Evolutionary conservation across 2,888 invertebrate species (phyloP).

Genomic region (Synanthedon formicaeformis): DNA sequence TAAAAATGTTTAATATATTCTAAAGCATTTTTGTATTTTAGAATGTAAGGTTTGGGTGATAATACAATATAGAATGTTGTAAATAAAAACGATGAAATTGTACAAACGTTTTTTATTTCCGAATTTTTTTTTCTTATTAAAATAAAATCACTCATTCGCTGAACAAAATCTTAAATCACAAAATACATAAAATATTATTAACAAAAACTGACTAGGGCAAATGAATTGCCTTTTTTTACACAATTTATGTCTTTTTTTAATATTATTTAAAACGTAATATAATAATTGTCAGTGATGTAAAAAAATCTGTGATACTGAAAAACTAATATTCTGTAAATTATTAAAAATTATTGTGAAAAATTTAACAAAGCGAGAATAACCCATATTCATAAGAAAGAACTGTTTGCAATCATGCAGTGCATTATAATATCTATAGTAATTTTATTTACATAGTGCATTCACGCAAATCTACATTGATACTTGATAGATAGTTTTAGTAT

Average conservation of each 20-base stretch:
- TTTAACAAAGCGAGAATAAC: not conserved
- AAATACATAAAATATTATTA: not conserved
- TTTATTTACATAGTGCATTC: no score
- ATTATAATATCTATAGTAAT: not conserved
- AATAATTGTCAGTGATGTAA: no score
- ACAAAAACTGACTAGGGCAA: constrained; percentile 47
- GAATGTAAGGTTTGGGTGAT: not conserved
- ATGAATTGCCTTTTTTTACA: constrained; percentile 19
- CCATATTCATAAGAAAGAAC: not conserved
- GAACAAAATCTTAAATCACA: not conserved
- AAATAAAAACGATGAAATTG: not conserved
- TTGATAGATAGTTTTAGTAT: constrained; percentile 2
- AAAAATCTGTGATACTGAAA: no score
- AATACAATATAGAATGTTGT: not conserved
- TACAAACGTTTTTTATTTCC: constrained; percentile 43
- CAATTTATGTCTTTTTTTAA: not conserved
- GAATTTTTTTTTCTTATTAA: constrained; percentile 43
- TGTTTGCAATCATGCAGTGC: no score
- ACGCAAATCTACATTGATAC: no score
- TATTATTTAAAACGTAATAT: no score
- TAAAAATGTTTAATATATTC: not conserved
- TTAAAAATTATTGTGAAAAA: not conserved
- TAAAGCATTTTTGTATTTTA: not conserved
- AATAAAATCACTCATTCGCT: constrained; percentile 46
- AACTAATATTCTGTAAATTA: no score